Conservation (phyloP, 2,113 vertebrate species). For the Ceyx margarethae region DNA sequence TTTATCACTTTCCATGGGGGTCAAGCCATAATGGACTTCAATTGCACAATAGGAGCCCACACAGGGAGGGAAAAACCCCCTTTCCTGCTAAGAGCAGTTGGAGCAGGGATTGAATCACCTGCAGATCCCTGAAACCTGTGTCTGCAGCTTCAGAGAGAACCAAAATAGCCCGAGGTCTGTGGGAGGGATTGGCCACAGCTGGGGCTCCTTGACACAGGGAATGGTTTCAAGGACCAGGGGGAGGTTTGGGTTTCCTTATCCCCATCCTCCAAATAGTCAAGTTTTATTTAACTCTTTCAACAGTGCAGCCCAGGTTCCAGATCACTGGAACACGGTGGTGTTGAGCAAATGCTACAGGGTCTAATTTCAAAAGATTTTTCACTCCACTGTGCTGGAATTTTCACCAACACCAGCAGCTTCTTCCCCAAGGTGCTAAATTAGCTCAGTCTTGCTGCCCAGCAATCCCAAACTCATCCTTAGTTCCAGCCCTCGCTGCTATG, state of each 20-base stretch:
- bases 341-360: neutral
- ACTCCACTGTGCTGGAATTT: neutral
- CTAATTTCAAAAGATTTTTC: neutral
- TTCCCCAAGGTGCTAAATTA: neutral
- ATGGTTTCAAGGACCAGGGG: neutral
- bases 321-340: fast-evolving
- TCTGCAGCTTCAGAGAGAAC: neutral
- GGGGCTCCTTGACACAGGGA: neutral
- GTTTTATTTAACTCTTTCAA: neutral
- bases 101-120: fast-evolving
- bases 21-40: fast-evolving
- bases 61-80: fast-evolving
- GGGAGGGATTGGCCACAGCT: neutral
- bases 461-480: neutral
- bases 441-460: neutral
- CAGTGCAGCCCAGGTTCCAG: neutral
- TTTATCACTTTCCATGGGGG: fast-evolving
- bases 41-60: fast-evolving
- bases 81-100: no score
- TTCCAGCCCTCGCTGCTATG: neutral
- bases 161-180: fast-evolving
- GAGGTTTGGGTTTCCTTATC: fast-evolving
- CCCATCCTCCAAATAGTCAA: neutral
- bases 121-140: neutral
- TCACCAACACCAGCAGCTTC: no score